Conservation (phyloP, 2,797 vertebrate genomes). For the Staurois parvus region DNA sequence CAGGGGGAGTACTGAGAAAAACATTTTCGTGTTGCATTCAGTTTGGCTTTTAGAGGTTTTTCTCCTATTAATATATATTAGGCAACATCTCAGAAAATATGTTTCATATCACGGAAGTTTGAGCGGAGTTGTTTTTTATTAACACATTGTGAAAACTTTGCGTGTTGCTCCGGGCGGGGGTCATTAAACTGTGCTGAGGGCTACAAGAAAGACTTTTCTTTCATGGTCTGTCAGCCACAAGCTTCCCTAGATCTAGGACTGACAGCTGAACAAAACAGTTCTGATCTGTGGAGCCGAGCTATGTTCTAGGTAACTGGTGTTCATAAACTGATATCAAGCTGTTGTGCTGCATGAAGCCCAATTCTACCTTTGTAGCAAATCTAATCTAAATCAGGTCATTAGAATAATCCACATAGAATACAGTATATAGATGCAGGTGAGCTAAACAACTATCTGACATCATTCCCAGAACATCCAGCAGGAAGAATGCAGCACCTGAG, state of each 20-base stretch:
- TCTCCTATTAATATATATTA: not conserved
- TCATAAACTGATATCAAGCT: slow-evolving; percentile 24
- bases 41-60: too few species aligned
- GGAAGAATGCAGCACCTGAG: too few species aligned
- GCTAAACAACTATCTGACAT: too few species aligned
- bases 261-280: slow-evolving; percentile 47
- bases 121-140: slow-evolving; percentile 33
- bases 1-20: too few species aligned
- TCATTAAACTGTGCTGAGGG: slow-evolving; percentile 50
- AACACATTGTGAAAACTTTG: slow-evolving; percentile 41
- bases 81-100: not conserved
- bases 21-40: too few species aligned
- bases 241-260: slow-evolving; percentile 41
- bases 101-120: slow-evolving; percentile 12
- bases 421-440: too few species aligned
- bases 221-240: slow-evolving; percentile 31
- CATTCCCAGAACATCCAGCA: too few species aligned
- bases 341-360: not conserved
- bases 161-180: slow-evolving; percentile 36
- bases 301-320: slow-evolving; percentile 35
- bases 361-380: not conserved
- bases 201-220: slow-evolving; percentile 15
- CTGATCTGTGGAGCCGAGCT: slow-evolving; percentile 20
- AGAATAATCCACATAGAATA: too few species aligned
- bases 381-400: too few species aligned